Evolutionary conservation across 2,113 vertebrate species (phyloP), one percentile per base, ranked within the genome.

Genomic region (Pogonocichla stellata): DNA sequence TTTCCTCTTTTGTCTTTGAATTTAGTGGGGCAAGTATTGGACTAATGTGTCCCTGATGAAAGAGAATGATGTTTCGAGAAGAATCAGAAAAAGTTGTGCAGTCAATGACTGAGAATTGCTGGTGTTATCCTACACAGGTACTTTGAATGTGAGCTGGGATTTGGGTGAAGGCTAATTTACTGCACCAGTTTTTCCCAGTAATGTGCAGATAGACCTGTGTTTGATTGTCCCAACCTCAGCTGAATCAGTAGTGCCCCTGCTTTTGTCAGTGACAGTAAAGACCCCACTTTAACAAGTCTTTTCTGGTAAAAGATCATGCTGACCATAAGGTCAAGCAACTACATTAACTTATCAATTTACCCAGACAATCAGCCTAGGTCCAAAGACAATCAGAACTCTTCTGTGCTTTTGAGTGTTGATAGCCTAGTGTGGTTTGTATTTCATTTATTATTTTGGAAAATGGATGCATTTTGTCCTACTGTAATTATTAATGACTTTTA

Each of bases 181-280:
- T 77, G 23, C 34, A 28, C 12, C 13, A n/a, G 6, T 3, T 33
- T 67, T 42, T 62, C 10, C 9, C 12, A 57, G 20, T 7, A 36
- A 36, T 15, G 48, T 51, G 11, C 4, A 42, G 45, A 2, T 10
- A 33, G 12, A 10, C 2, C 10, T 4, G 3, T 54, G 9, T 58
- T 69, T 78, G 10, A 4, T 34, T 70, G 31, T 7, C 6, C 19
- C 3, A 23, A 14, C 57, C 40, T 73, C 15, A 51, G 12, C 3
- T 31, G 33, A 67, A 72, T 56, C 20, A 40, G 6, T 14, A 26
- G 11, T 2, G 0, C 6, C 10, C 6, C 5, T 6, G 4, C 31
- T 75, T 71, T 48, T 40, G 8, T 23, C 23, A 54, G 38, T 1
- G 5, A 42, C 3, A 4, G 2, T 17, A 15, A 65, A 89, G 19